These are phyloP conservation scores for Julus scanicus DNA, from an alignment of 2,888 invertebrate genomes.

Conservation along the genomic window DNA sequence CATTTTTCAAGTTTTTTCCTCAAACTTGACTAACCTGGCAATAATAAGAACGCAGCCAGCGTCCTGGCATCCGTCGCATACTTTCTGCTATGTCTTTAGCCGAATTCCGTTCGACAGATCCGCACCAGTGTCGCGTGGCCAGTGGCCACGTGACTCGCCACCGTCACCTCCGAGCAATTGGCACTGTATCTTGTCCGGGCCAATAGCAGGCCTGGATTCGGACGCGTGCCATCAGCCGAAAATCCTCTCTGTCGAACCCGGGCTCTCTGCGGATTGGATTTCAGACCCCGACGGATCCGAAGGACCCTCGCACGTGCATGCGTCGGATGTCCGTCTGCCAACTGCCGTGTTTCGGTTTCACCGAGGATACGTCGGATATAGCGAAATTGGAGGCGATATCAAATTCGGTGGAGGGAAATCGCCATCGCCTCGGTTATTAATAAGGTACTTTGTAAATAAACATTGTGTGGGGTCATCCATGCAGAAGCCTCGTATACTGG, in stretches of 20 bases:
- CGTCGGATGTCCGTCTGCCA: not conserved
- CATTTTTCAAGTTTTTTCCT: not conserved
- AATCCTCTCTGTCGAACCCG: not conserved
- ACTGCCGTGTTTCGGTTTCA: not conserved
- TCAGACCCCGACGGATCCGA: not conserved
- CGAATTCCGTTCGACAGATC: constrained; percentile 11
- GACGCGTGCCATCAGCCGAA: constrained; percentile 49
- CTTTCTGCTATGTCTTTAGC: not conserved
- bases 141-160: not conserved
- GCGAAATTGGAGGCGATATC: constrained; percentile 3
- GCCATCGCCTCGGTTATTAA: constrained; percentile 3
- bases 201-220: not conserved
- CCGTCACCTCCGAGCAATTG: not conserved
- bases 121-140: not conserved
- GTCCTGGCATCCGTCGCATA: no score
- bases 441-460: not conserved
- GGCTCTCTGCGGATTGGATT: not conserved
- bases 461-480: not conserved
- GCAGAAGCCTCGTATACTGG: not conserved
- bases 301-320: not conserved
- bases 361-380: not conserved
- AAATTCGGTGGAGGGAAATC: not conserved
- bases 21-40: no score
- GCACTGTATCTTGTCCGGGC: not conserved
- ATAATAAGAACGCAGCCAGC: no score